Conservation (phyloP, 2,113 vertebrate genomes). For the Sander vitreus region DNA sequence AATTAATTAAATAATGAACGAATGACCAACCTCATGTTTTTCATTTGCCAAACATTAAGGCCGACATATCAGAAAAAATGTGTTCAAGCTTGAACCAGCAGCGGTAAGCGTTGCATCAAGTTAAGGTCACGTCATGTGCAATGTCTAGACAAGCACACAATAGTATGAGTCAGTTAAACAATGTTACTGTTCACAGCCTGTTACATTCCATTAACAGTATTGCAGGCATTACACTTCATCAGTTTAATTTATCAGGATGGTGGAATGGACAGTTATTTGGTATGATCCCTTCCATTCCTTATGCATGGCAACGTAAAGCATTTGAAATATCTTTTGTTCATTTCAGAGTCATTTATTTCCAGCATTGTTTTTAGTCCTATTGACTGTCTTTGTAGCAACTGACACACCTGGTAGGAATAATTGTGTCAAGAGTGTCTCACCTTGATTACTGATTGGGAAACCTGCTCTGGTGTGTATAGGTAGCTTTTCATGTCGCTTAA, state of each 20-base stretch:
- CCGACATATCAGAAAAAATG: slow-evolving; percentile 6
- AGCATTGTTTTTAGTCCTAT: not conserved
- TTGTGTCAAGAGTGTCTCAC: slow-evolving; percentile 19
- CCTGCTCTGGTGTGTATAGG: not conserved
- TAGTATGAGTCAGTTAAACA: slow-evolving; percentile 45
- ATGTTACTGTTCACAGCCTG: slow-evolving; percentile 13
- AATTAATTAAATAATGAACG: not conserved
- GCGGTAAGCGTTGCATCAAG: slow-evolving; percentile 24
- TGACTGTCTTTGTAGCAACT: not conserved
- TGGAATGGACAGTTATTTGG: not conserved
- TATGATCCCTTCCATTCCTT: not conserved
- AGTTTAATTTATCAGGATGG: not conserved
- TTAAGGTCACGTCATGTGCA: slow-evolving; percentile 6
- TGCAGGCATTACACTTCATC: not conserved
- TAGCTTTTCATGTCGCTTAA: too few species aligned
- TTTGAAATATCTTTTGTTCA: not conserved
- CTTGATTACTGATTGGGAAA: slow-evolving; percentile 29
- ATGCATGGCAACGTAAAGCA: not conserved
- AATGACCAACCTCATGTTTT: slow-evolving; percentile 8
- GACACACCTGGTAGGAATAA: slow-evolving; percentile 27
- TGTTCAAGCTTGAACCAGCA: slow-evolving; percentile 41
- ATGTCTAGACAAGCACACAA: slow-evolving; percentile 58
- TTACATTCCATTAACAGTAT: not conserved
- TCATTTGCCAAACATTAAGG: slow-evolving; percentile 16
- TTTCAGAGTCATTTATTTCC: not conserved